Base-by-base conservation (phyloP, 2,797 vertebrate species). In the Falco concolor region DNA sequence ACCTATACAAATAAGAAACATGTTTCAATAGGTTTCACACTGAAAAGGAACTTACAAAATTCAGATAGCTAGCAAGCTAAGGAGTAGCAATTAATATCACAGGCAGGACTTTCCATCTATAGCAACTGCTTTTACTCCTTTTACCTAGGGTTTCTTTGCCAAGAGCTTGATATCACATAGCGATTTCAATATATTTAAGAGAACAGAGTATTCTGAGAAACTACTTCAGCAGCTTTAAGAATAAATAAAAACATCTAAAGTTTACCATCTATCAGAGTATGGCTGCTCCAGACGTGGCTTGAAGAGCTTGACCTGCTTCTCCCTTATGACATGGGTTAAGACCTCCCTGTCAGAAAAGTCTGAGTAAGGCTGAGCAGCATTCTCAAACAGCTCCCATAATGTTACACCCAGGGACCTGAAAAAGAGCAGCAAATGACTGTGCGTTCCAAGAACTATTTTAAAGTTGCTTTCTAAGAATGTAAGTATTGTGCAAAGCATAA, bases 241-340 rank as follows among this genome's bases (percentile, higher is more conserved):
- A 78, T 18, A 75, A 77, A 77, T 1, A 47, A 52, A 83, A 87
- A 2, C 5, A 57, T 47, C 4, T 52, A 1, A 83, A 60, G 77
- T 95, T 97, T 97, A 99, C 99, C 99, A 99, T 99, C 99, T 98
- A 73, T 99, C 99, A 9, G 99, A 99, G 96, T 99, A 99, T 3
- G 99, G 99, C 87, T 99, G 99, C 61, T 99, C 99, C 96, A 99
- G 98, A 69, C 96, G 98, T 47, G 99, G 99, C 93, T 99, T 99
- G 19, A 98, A 98, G 82, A 99, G 99, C 74, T 99, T 99, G 70
- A 98, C 98, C 92, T 98, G 99, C 89, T 99, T 99, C 95, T 99
- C 99, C 96, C 98, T 98, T 95, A 99, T 98, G 93, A 96, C 98
- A 13, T 98, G 98, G 94, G 98, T 98, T 95, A 99, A 97, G 87